Evolutionary conservation across 2,888 invertebrate genomes (phyloP).

Genomic region (Leucophora obtusa): DNA sequence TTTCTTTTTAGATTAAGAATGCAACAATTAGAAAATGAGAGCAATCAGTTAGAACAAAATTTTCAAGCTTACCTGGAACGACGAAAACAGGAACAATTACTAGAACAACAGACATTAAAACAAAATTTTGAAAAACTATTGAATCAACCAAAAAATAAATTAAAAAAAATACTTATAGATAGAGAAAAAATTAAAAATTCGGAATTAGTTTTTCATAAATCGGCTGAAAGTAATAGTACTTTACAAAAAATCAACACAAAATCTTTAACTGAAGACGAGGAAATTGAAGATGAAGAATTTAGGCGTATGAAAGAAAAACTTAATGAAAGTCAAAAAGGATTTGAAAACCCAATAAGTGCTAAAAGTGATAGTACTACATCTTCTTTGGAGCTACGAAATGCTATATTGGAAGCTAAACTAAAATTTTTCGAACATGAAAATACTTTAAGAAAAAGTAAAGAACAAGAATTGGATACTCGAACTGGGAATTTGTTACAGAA

Average conservation of each 20-base stretch:
- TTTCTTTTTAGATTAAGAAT: constrained; percentile 73
- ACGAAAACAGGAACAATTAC: constrained; percentile 65
- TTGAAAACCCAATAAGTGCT: neutral
- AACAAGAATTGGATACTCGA: constrained; percentile 32
- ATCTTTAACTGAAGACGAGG: constrained; percentile 19
- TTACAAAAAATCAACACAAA: neutral
- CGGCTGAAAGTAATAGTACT: neutral
- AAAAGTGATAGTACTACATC: constrained; percentile 36
- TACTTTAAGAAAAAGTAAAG: constrained; percentile 32
- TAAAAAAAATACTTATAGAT: neutral
- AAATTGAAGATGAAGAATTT: constrained; percentile 45
- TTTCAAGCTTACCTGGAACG: constrained; percentile 73
- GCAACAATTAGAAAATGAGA: constrained; percentile 75
- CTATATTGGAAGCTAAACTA: constrained; percentile 65
- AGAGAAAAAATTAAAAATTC: neutral
- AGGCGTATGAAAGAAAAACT: constrained; percentile 53
- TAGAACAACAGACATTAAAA: constrained; percentile 26
- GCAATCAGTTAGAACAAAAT: constrained; percentile 74
- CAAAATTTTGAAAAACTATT: constrained; percentile 66
- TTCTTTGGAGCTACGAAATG: constrained; percentile 57
- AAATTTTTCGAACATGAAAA: constrained; percentile 64
- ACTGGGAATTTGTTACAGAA: constrained; percentile 32
- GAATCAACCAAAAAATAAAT: constrained; percentile 55
- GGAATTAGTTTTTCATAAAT: neutral
- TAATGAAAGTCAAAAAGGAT: constrained; percentile 13